A percentile compares a stretch with the other conserved stretches of the same genome.
These are phyloP conservation scores for Exephanes ischioxanthus DNA, from an alignment of 2,888 invertebrate genomes.

Conservation along the genomic window DNA sequence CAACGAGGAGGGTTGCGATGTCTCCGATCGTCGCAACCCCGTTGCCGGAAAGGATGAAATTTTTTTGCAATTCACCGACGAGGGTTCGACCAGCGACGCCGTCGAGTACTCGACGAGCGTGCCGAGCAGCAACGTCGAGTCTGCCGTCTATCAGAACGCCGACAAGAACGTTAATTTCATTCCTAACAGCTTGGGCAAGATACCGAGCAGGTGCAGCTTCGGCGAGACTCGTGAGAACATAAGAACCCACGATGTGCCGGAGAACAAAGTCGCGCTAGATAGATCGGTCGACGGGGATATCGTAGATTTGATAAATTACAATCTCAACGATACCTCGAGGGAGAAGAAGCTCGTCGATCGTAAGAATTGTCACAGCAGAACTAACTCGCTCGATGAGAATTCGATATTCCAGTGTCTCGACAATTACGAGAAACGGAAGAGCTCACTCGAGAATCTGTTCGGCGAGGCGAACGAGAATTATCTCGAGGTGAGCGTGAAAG, in stretches of 20 bases:
- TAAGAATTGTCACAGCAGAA: slow-evolving; percentile 76
- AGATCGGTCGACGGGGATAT: slow-evolving; percentile 40
- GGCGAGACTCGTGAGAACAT: slow-evolving; percentile 73
- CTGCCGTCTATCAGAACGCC: slow-evolving; percentile 19
- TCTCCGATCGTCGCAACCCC: slow-evolving; percentile 56
- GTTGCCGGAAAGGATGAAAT: slow-evolving; percentile 64
- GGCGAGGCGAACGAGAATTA: slow-evolving; percentile 62
- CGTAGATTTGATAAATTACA: slow-evolving; percentile 73
- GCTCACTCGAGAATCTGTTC: slow-evolving; percentile 74
- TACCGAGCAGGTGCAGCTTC: slow-evolving; percentile 68
- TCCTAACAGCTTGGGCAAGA: slow-evolving; percentile 75
- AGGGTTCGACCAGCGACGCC: slow-evolving; percentile 56
- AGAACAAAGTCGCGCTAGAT: slow-evolving; percentile 39
- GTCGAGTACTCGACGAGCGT: slow-evolving; percentile 55
- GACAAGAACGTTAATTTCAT: slow-evolving; percentile 75
- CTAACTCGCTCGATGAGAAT: slow-evolving; percentile 77
- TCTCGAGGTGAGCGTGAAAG: slow-evolving; percentile 69
- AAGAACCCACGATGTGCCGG: slow-evolving; percentile 52
- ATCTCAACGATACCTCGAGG: slow-evolving; percentile 72
- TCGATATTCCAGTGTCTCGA: slow-evolving; percentile 71
- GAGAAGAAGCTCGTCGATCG: slow-evolving; percentile 73
- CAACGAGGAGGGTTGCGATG: background rate
- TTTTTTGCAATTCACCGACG: slow-evolving; percentile 67
- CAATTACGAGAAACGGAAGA: slow-evolving; percentile 63
- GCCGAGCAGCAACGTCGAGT: slow-evolving; percentile 42